Percentiles rank a stretch among this genome's conserved stretches.
phyloP scores from a whole-genome alignment of 2,888 invertebrate species.

The Lithophane leautieri region DNA sequence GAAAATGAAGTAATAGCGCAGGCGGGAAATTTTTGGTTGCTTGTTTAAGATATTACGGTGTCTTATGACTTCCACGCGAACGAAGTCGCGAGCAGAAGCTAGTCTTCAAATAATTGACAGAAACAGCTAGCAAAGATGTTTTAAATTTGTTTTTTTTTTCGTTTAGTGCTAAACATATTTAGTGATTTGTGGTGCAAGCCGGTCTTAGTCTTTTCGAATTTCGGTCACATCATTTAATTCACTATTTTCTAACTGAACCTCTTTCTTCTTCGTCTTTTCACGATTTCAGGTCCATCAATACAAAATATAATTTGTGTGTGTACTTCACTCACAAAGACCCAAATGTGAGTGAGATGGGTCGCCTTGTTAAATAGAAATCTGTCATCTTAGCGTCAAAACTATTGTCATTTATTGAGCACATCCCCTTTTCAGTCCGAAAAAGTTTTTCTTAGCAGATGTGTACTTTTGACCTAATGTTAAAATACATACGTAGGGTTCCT shows the following conservation, averaged over 20 bases:
- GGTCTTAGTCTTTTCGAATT: not conserved
- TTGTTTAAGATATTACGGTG: too few relatives aligned
- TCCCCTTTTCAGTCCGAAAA: not conserved
- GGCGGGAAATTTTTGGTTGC: too few relatives aligned
- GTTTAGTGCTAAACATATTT: not conserved
- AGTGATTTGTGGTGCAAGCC: not conserved
- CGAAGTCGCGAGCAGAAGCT: too few relatives aligned
- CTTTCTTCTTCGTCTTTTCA: not conserved
- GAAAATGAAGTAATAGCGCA: too few relatives aligned
- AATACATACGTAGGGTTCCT: too few relatives aligned
- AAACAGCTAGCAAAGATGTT: not conserved
- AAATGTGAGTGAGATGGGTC: slow-evolving; percentile 35
- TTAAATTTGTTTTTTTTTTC: not conserved
- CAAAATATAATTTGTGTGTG: slow-evolving; percentile 11
- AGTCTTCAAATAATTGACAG: not conserved
- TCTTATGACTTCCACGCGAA: too few relatives aligned
- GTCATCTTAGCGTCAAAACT: slow-evolving; percentile 27
- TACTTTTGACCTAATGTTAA: not conserved
- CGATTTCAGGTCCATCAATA: not conserved
- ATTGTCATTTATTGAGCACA: slow-evolving; percentile 20
- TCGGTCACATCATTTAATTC: not conserved
- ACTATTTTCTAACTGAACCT: not conserved
- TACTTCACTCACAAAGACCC: slow-evolving; percentile 11
- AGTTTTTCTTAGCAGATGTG: not conserved
- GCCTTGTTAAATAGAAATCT: slow-evolving; percentile 40